Conservation (phyloP, 2,888 invertebrate genomes). For the Rhagophthalmus giganteus region DNA sequence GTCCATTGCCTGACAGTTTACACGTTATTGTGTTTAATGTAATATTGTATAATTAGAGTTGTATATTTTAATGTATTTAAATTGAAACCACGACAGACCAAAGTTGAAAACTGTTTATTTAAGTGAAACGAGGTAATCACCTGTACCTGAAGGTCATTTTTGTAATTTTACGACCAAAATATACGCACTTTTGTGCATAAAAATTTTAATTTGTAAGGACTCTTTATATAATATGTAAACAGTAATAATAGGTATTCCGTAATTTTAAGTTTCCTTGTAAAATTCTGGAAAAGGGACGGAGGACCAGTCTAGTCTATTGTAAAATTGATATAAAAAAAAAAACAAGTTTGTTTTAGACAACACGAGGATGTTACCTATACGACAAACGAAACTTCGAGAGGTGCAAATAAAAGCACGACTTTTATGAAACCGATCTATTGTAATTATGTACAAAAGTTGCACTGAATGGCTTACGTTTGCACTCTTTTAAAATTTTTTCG, state of each 20-base stretch:
- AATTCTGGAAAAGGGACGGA: constrained; percentile 32
- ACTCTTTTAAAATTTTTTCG: constrained; percentile 46
- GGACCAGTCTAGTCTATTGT: constrained; percentile 49
- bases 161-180: not conserved
- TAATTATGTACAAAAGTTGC: constrained; percentile 37
- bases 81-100: constrained; percentile 25
- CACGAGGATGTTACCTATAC: too few species aligned
- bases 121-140: not conserved
- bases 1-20: constrained; percentile 16
- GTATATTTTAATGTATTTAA: constrained; percentile 18
- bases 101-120: constrained; percentile 3
- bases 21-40: constrained; percentile 6
- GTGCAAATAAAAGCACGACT: constrained; percentile 35
- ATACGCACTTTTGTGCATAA: not conserved
- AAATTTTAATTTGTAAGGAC: too few species aligned
- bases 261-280: too few species aligned
- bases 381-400: constrained; percentile 20
- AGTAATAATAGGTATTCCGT: too few species aligned
- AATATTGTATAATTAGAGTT: constrained; percentile 8
- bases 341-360: not conserved
- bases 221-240: too few species aligned
- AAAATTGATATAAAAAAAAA: constrained; percentile 2
- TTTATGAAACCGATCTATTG: too few species aligned
- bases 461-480: constrained; percentile 49
- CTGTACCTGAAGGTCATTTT: constrained; percentile 3